Conservation (phyloP, 2,113 vertebrate genomes). For the Choloepus hoffmanni region DNA sequence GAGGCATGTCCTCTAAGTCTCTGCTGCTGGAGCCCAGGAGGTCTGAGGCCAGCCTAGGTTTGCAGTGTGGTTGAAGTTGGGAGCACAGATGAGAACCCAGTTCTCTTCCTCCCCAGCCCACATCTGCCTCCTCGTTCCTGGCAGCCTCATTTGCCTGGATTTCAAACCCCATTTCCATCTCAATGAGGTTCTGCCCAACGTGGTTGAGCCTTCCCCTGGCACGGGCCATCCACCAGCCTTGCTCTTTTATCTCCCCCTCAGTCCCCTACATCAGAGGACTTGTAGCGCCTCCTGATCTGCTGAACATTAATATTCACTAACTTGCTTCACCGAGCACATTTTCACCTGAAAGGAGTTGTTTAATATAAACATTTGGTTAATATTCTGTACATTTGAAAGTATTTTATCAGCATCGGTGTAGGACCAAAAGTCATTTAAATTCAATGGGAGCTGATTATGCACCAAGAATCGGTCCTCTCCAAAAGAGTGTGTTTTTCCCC, state of each 20-base stretch:
- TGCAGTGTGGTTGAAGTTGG: not conserved
- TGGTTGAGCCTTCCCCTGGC: conserved; percentile 77
- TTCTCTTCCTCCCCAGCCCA: not conserved
- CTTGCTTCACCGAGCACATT: conserved; percentile 82
- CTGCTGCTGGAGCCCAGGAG: not conserved
- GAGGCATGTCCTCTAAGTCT: not conserved
- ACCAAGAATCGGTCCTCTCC: conserved; percentile 81
- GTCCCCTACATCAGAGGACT: conserved; percentile 68
- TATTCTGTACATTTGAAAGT: conserved; percentile 88
- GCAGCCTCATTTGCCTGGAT: conserved; percentile 70
- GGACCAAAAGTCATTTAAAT: conserved; percentile 87
- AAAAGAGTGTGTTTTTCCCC: conserved; percentile 77
- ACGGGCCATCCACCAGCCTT: conserved; percentile 71
- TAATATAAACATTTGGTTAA: conserved; percentile 90
- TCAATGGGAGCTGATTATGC: conserved; percentile 86
- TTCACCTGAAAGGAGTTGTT: conserved; percentile 87
- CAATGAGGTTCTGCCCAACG: conserved; percentile 73
- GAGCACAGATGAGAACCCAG: not conserved
- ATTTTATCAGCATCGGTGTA: conserved; percentile 86
- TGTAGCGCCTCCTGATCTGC: conserved; percentile 83
- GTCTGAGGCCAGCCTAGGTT: not conserved
- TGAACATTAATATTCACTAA: conserved; percentile 86
- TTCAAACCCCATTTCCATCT: conserved; percentile 85
- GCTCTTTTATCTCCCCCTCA: conserved; percentile 77
- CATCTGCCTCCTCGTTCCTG: conserved; percentile 28